A percentile compares a stretch with the other conserved stretches of the same genome.
Evolutionary conservation across 2,797 vertebrate species (phyloP).

Genomic region (Delichon dasypus): DNA sequence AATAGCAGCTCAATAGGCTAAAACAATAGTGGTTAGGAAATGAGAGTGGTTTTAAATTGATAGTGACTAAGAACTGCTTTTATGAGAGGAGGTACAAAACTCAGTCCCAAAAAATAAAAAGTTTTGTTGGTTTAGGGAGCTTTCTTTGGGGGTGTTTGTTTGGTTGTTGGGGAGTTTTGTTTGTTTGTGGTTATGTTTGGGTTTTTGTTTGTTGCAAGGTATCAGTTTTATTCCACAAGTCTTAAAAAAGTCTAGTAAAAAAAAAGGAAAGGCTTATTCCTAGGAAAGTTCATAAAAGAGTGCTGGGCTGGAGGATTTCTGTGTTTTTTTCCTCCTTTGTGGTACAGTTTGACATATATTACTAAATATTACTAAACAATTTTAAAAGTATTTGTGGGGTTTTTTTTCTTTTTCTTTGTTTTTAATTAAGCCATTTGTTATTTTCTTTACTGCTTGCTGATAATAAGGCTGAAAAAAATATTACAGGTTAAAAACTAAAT

Average conservation of each 20-base stretch:
- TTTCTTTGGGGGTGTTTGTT: accelerated
- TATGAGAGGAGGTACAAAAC: neutral
- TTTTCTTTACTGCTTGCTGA: neutral
- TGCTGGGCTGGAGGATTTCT: neutral
- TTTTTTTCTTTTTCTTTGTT: neutral
- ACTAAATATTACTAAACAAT: neutral
- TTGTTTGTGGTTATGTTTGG: neutral
- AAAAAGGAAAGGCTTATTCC: neutral
- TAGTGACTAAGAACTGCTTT: neutral
- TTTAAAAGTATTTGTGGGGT: neutral
- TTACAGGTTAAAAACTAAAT: neutral
- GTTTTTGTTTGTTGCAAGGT: neutral
- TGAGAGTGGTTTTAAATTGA: neutral
- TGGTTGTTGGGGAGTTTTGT: no score
- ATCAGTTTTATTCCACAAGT: neutral
- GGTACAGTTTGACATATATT: neutral
- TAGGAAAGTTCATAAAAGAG: neutral
- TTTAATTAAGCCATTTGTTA: neutral
- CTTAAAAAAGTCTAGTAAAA: neutral
- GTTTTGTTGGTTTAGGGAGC: neutral
- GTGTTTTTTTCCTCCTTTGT: neutral
- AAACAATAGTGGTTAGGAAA: neutral
- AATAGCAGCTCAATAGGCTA: neutral
- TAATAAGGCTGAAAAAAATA: neutral
- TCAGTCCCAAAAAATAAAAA: neutral